Evolutionary conservation across 2,888 invertebrate species (phyloP).

Genomic region (Agrochola lota): DNA sequence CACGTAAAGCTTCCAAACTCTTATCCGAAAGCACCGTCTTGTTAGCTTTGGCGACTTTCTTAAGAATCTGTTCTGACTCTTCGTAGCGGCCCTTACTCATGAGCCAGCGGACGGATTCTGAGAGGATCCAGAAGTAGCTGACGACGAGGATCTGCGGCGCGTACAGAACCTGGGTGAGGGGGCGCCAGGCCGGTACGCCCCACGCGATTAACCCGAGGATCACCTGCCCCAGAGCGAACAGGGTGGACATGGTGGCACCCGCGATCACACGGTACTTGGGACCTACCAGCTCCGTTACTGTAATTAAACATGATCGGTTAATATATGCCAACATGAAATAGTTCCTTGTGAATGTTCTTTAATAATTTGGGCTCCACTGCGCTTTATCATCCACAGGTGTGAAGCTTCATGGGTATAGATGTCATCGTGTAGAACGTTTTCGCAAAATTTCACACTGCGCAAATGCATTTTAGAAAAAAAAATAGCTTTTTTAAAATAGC

Average conservation of each 20-base stretch:
- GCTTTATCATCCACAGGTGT: too few species aligned
- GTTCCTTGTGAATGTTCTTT: not conserved
- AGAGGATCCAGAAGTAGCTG: conserved; percentile 93
- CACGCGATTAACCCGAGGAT: conserved; percentile 93
- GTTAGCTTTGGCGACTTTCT: conserved; percentile 92
- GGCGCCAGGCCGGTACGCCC: conserved; percentile 93
- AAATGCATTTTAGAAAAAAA: too few species aligned
- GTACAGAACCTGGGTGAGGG: conserved; percentile 92
- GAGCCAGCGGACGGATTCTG: conserved; percentile 95
- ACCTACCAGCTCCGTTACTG: conserved; percentile 95
- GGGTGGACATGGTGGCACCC: conserved; percentile 93
- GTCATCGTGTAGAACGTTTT: too few species aligned
- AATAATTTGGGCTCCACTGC: not conserved
- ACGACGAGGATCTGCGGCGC: conserved; percentile 93
- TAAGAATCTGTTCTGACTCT: conserved; percentile 91
- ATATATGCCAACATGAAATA: not conserved
- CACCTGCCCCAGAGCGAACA: conserved; percentile 94
- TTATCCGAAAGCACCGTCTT: conserved; percentile 89
- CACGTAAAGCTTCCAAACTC: conserved; percentile 84
- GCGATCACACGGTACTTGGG: conserved; percentile 93
- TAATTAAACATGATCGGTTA: conserved; percentile 60
- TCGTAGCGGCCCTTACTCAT: conserved; percentile 92
- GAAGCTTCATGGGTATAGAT: too few species aligned
- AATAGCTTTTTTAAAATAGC: too few species aligned
- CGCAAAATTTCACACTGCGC: too few species aligned